Evolutionary conservation across 1,140 invertebrate species (phyloP).

Genomic region (Cydia splendana): DNA sequence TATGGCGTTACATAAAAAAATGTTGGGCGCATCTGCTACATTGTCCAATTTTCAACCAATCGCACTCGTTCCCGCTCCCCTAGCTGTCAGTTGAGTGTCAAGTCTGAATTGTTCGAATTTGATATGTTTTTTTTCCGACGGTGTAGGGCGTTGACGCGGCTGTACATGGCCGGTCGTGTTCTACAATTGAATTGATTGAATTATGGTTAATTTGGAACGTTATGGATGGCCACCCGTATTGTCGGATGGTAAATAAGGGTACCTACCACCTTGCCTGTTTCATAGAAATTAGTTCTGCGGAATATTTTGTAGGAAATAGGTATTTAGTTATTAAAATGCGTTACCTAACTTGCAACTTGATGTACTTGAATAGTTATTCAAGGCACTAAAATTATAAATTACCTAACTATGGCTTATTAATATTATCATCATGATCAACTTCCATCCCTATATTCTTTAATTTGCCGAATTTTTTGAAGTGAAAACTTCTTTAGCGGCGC

Average conservation of each 20-base stretch:
- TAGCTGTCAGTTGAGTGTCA: constrained; percentile 72
- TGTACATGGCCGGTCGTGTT: constrained; percentile 63
- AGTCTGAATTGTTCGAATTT: constrained; percentile 52
- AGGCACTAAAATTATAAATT: too few relatives aligned
- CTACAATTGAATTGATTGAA: constrained; percentile 76
- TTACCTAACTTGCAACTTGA: too few relatives aligned
- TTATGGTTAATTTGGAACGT: constrained; percentile 63
- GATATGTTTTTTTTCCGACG: constrained; percentile 55
- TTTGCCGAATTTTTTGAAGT: too few relatives aligned
- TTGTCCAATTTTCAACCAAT: constrained; percentile 75
- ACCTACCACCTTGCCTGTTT: background rate
- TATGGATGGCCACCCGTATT: constrained; percentile 73
- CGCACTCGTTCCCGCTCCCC: constrained; percentile 64
- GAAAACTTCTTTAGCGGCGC: too few relatives aligned
- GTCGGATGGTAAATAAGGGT: constrained; percentile 54
- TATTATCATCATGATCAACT: too few relatives aligned
- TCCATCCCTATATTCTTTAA: too few relatives aligned
- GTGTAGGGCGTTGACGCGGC: constrained; percentile 64
- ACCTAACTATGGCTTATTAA: too few relatives aligned
- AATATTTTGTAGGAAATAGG: background rate
- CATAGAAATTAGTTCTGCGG: background rate
- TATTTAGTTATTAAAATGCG: too few relatives aligned
- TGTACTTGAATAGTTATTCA: too few relatives aligned
- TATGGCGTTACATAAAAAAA: constrained; percentile 54
- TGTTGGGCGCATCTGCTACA: constrained; percentile 70